These are phyloP conservation scores for Sesamia inferens DNA, from an alignment of 2,888 invertebrate species.

Conservation along the genomic window DNA sequence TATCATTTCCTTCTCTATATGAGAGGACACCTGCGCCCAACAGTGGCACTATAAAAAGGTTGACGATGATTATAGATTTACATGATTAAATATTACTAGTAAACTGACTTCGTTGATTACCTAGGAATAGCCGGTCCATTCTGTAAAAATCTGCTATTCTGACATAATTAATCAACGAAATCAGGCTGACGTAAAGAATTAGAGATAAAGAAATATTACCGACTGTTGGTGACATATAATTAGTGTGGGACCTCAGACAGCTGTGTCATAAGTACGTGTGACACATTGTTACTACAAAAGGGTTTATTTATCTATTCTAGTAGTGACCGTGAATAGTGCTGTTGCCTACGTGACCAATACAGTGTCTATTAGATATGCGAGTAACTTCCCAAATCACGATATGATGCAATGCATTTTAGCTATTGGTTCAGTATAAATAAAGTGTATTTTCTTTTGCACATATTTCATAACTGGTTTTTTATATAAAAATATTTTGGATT, in stretches of 20 bases:
- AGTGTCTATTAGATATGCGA: slow-evolving; percentile 5
- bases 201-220: background rate
- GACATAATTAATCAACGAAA: background rate
- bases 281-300: background rate
- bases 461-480: too few species aligned
- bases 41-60: too few species aligned
- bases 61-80: too few species aligned
- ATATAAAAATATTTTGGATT: background rate
- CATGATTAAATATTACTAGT: too few species aligned
- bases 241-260: background rate
- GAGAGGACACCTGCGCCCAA: too few species aligned
- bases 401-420: background rate
- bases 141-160: too few species aligned
- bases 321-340: slow-evolving; percentile 41
- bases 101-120: too few species aligned
- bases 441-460: background rate
- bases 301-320: slow-evolving; percentile 27
- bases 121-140: too few species aligned
- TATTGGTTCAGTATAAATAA: background rate
- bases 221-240: slow-evolving; percentile 1
- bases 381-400: background rate
- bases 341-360: slow-evolving; percentile 43
- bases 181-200: background rate
- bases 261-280: slow-evolving; percentile 13
- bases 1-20: too few species aligned